A percentile compares a stretch with the other conserved stretches of the same genome.
These are phyloP conservation scores for Macrophya alboannulata DNA, from an alignment of 2,888 invertebrate genomes.

Conservation along the genomic window DNA sequence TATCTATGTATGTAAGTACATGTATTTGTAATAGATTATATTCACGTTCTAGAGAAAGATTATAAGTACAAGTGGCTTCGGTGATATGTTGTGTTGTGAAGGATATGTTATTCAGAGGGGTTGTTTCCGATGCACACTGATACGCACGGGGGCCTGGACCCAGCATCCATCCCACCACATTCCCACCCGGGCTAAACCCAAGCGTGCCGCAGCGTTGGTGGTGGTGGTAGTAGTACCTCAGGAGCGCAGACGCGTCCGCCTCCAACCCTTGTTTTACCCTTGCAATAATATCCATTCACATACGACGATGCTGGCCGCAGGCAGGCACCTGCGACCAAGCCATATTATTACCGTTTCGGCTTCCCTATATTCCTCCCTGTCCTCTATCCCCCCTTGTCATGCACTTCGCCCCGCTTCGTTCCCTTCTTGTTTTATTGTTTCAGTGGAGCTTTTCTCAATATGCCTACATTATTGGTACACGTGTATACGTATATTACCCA, in stretches of 20 bases:
- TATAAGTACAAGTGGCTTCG: conserved; percentile 37
- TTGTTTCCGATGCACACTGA: conserved; percentile 70
- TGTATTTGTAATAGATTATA: conserved; percentile 9
- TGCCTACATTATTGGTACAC: neutral
- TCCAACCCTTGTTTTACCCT: conserved; percentile 43
- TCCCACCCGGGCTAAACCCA: conserved; percentile 65
- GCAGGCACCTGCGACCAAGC: conserved; percentile 48
- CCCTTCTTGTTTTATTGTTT: conserved; percentile 15
- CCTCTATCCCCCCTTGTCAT: conserved; percentile 42
- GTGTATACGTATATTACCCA: no score
- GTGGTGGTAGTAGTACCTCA: conserved; percentile 61
- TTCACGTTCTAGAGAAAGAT: neutral
- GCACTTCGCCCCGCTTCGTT: conserved; percentile 25
- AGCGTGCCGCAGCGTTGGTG: conserved; percentile 59
- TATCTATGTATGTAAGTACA: no score
- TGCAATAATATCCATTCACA: conserved; percentile 56
- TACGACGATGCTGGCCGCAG: conserved; percentile 27
- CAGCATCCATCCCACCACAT: conserved; percentile 66
- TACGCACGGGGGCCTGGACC: conserved; percentile 64
- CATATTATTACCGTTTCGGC: conserved; percentile 52
- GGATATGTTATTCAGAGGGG: conserved; percentile 67
- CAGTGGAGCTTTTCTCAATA: neutral
- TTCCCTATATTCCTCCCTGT: conserved; percentile 56
- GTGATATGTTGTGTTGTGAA: conserved; percentile 61
- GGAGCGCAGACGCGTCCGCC: conserved; percentile 55